These are phyloP conservation scores for Crypturellus undulatus DNA, from an alignment of 2,113 vertebrate species.

Conservation along the genomic window DNA sequence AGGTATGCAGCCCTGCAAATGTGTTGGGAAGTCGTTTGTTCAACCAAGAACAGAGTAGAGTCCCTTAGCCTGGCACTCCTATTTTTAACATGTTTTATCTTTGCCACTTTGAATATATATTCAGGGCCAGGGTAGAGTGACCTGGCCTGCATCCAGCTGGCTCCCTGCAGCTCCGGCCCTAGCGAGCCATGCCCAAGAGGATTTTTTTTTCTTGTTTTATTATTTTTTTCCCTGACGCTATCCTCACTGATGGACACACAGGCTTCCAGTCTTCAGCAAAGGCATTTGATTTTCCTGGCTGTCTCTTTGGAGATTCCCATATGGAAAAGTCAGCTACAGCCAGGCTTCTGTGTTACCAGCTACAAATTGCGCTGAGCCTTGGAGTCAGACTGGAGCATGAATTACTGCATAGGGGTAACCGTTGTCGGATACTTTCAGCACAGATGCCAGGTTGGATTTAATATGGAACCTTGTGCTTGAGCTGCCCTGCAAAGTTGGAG, in stretches of 20 bases:
- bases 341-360: background rate
- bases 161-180: background rate
- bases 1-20: background rate
- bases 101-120: background rate
- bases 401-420: background rate
- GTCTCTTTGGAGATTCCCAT: background rate
- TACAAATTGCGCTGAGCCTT: background rate
- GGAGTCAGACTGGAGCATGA: background rate
- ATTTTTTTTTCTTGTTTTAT: background rate
- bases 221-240: background rate
- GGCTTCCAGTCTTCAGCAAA: background rate
- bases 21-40: rapidly evolving
- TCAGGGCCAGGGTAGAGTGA: background rate
- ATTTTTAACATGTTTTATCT: background rate
- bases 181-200: background rate
- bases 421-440: background rate
- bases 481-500: background rate
- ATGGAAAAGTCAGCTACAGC: rapidly evolving
- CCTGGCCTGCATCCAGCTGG: background rate
- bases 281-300: background rate
- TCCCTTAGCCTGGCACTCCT: background rate
- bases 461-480: background rate
- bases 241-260: background rate
- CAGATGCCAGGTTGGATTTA: background rate
- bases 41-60: background rate